Conservation (phyloP, 2,797 vertebrate genomes). For the Cryptoprocta ferox region DNA sequence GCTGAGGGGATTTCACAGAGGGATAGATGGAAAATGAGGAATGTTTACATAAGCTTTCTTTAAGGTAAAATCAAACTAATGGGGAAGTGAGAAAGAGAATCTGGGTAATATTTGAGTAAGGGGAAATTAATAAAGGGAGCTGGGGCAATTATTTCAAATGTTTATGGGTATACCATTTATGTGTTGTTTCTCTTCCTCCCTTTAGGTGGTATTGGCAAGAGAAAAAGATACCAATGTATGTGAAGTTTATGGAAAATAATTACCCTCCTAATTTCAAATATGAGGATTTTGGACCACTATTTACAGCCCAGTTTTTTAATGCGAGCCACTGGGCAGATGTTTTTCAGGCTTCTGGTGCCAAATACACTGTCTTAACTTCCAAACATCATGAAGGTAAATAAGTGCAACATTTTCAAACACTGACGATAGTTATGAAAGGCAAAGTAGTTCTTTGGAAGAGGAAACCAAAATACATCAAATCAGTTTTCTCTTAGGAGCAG, state of each 20-base stretch:
- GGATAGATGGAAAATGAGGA: neutral
- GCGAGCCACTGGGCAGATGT: slow-evolving; percentile 93
- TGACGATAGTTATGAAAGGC: neutral
- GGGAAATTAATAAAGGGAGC: neutral
- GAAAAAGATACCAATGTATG: slow-evolving; percentile 86
- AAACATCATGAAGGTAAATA: slow-evolving; percentile 98
- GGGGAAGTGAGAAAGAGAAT: neutral
- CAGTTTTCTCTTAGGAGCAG: slow-evolving; percentile 31
- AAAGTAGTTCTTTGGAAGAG: slow-evolving; percentile 44
- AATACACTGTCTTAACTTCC: slow-evolving; percentile 96
- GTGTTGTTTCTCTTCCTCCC: neutral
- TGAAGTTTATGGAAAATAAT: slow-evolving; percentile 94
- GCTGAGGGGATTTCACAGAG: neutral
- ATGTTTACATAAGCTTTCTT: neutral
- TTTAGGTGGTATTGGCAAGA: slow-evolving; percentile 96
- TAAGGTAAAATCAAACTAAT: neutral
- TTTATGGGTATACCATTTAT: neutral
- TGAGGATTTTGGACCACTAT: slow-evolving; percentile 93
- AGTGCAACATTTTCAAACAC: neutral
- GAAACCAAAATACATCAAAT: neutral
- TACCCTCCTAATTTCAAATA: slow-evolving; percentile 94
- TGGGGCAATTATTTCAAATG: neutral
- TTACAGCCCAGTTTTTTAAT: slow-evolving; percentile 95
- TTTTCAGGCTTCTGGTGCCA: slow-evolving; percentile 94
- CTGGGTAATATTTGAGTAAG: neutral